phyloP scores from a whole-genome alignment of 2,113 vertebrate species.

The Pelecanoides urinatrix region DNA sequence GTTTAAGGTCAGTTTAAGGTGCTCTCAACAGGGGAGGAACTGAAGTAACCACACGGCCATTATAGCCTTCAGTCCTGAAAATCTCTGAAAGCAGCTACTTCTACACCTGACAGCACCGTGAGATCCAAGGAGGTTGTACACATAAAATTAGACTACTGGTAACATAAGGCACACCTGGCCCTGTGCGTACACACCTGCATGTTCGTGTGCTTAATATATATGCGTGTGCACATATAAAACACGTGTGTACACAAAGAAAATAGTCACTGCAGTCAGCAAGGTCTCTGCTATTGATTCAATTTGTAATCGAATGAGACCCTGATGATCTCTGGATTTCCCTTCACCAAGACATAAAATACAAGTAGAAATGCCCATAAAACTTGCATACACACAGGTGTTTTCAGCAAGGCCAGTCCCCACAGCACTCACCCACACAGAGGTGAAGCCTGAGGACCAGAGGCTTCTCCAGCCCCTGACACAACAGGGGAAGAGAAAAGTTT shows the following conservation, averaged over 20 bases:
- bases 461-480: neutral
- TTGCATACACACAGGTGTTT: rapidly evolving
- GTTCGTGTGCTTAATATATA: too few species aligned
- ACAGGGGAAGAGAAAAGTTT: neutral
- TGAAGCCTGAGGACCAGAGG: neutral
- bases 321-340: rapidly evolving
- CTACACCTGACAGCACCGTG: neutral
- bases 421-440: neutral
- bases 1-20: neutral
- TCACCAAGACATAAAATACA: rapidly evolving
- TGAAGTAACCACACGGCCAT: rapidly evolving
- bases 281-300: neutral
- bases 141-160: rapidly evolving
- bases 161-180: too few species aligned
- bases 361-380: neutral
- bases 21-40: neutral
- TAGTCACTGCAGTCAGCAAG: neutral
- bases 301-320: neutral
- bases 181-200: rapidly evolving
- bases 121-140: too few species aligned
- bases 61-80: neutral
- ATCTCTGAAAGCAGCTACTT: neutral
- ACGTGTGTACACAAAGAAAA: neutral
- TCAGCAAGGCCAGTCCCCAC: neutral
- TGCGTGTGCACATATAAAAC: neutral